Evolutionary conservation across 2,888 invertebrate genomes (phyloP), one percentile per base, ranked within the genome.

Genomic region (Rhogogaster chlorosoma): DNA sequence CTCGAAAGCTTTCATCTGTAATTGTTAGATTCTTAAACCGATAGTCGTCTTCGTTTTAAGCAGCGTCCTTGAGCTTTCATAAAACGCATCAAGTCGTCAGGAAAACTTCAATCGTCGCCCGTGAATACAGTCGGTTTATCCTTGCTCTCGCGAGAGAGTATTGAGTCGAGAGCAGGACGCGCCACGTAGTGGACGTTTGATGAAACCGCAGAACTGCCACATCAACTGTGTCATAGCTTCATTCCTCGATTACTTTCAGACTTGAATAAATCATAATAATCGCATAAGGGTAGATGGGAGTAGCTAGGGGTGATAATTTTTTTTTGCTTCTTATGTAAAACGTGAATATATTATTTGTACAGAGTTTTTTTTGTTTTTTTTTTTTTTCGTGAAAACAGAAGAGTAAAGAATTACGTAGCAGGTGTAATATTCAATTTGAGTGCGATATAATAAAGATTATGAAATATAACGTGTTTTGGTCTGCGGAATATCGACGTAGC

Each of bases 301-400:
- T 0, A 38, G 0, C n/a, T 22, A 22, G 42, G 49, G 15, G 1
- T 29, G 1, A 7, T 77, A 10, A 49, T 75, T 12, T 12, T 75
- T 45, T 22, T 49, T 32, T 49, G 6, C 12, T 75, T 36, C 22
- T 38, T 80, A 61, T 57, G 26, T n/a, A 80, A 38, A 61, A 61
- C 61, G 18, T 80, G 57, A 73, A 42, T 26, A 73, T 73, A 67
- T 73, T 80, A 61, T 80, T 80, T 80, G 80, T 80, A 80, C 80
- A 80, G 18, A 61, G 22, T 80, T 61, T 12, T 0, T 57, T 7
- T 57, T 12, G 1, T 57, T 7, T 57, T 18, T 67, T 32, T 12
- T 67, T 29, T 29, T 12, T 67, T 29, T 15, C 1, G 9, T 67
- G 15, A 2, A 32, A 36, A 49, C 38, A 73, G 26, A 53, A n/a